phyloP scores from a whole-genome alignment of 2,113 vertebrate species.

The Seriola rivoliana region DNA sequence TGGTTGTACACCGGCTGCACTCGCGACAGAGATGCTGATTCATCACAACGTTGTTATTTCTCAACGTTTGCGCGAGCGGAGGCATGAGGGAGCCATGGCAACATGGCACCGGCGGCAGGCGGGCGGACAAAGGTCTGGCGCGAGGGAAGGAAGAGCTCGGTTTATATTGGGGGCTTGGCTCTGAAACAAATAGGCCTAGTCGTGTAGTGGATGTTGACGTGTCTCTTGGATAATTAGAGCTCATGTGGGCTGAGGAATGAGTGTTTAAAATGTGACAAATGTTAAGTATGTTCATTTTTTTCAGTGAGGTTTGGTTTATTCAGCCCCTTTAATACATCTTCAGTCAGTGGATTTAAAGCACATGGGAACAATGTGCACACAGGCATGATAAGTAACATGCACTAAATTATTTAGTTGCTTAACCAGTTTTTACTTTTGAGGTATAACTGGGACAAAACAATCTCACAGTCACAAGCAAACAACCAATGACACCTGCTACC shows the following conservation, averaged over 20 bases:
- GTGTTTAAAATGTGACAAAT: slow-evolving; percentile 10
- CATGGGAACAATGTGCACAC: background rate
- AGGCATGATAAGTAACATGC: background rate
- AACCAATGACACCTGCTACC: background rate
- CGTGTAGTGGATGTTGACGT: slow-evolving; percentile 21
- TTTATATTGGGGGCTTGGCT: slow-evolving; percentile 18
- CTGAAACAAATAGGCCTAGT: slow-evolving; percentile 17
- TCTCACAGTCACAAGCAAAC: background rate
- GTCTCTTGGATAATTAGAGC: slow-evolving; percentile 22
- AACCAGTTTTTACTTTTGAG: background rate
- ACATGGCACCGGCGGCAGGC: slow-evolving; percentile 77
- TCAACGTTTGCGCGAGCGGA: slow-evolving; percentile 72
- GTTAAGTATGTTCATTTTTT: background rate
- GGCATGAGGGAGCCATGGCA: slow-evolving; percentile 82
- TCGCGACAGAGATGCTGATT: slow-evolving; percentile 80
- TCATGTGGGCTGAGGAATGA: slow-evolving; percentile 7
- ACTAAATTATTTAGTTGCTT: background rate
- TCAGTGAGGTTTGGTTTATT: background rate
- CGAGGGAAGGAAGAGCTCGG: slow-evolving; percentile 46
- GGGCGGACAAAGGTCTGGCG: slow-evolving; percentile 80
- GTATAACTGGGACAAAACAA: slow-evolving; percentile 4
- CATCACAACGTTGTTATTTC: slow-evolving; percentile 79
- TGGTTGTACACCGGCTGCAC: slow-evolving; percentile 39
- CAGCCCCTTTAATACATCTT: background rate
- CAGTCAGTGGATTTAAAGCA: background rate